Percentiles rank a stretch among this genome's conserved stretches.
Conservation (phyloP, 1,140 invertebrate species). For the Trypoxylus dichotomus region DNA sequence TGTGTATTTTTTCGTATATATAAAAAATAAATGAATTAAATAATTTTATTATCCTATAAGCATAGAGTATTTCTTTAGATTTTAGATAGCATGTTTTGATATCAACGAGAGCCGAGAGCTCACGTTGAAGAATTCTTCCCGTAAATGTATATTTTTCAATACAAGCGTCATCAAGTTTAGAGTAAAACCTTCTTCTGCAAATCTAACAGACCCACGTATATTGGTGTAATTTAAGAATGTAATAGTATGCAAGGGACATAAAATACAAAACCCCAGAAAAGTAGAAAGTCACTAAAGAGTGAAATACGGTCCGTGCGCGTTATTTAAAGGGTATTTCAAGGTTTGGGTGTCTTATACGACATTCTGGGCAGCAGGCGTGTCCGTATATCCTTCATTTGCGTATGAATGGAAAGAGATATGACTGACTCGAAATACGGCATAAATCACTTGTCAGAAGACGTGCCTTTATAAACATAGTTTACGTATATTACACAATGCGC, state of each 20-base stretch:
- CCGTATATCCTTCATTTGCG: neutral
- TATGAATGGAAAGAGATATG: slow-evolving; percentile 2
- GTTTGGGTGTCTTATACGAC: neutral
- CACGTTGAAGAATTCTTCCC: neutral
- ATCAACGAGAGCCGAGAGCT: no score
- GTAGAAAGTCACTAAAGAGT: neutral
- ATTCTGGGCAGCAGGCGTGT: neutral
- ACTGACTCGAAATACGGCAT: neutral
- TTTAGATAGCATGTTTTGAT: no score
- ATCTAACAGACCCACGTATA: neutral
- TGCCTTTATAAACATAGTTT: neutral
- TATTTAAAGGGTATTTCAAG: neutral
- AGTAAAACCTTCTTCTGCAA: no score
- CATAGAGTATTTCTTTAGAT: no score
- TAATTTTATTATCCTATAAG: no score
- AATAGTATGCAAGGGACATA: neutral
- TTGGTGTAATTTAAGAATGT: neutral
- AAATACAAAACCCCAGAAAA: neutral
- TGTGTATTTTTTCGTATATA: no score
- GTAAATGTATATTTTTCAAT: neutral
- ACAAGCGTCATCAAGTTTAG: no score
- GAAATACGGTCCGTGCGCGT: neutral
- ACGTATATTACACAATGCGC: neutral
- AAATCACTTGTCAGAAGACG: neutral
- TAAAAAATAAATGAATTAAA: no score